Percentiles rank a stretch among this genome's conserved stretches.
Evolutionary conservation across 2,113 vertebrate genomes (phyloP).

Genomic region (Dermatemys mawii): DNA sequence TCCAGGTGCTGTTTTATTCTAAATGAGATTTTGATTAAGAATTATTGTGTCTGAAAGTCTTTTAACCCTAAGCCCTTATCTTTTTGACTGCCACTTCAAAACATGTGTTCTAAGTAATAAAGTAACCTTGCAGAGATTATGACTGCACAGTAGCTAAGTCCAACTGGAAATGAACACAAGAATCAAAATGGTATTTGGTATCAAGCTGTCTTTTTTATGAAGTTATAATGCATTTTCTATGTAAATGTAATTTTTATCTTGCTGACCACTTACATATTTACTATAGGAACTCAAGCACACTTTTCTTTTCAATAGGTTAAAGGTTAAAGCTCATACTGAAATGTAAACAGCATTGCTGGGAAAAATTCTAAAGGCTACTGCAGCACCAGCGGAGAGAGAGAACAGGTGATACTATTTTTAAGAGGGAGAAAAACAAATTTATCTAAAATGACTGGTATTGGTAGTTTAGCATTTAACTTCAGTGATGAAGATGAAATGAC

Average conservation of each 20-base stretch:
- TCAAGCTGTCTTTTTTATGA: slow-evolving; percentile 18
- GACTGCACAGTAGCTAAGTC: slow-evolving; percentile 28
- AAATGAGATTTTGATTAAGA: slow-evolving; percentile 77
- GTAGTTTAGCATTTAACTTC: slow-evolving; percentile 4
- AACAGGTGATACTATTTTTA: slow-evolving; percentile 2
- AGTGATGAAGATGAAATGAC: slow-evolving; percentile 19
- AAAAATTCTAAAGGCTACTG: background rate
- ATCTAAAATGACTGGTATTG: background rate
- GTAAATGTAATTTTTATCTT: slow-evolving; percentile 30
- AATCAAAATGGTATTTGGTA: background rate
- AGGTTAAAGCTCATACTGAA: slow-evolving; percentile 40
- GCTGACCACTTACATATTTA: slow-evolving; percentile 2
- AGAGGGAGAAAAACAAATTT: background rate
- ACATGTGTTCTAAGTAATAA: slow-evolving; percentile 50
- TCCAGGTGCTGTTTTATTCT: slow-evolving; percentile 47
- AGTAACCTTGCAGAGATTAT: slow-evolving; percentile 42
- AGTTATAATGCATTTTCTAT: slow-evolving; percentile 1
- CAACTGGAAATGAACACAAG: slow-evolving; percentile 32
- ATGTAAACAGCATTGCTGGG: background rate
- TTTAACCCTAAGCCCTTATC: slow-evolving; percentile 48
- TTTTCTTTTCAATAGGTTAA: slow-evolving; percentile 35
- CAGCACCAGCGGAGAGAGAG: background rate
- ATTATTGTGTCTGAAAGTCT: slow-evolving; percentile 66
- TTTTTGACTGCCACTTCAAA: slow-evolving; percentile 68
- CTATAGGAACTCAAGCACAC: background rate